Percentiles rank a stretch among this genome's conserved stretches.
These are phyloP conservation scores for Poeciliopsis retropinna DNA, from an alignment of 2,113 vertebrate genomes.

Conservation along the genomic window DNA sequence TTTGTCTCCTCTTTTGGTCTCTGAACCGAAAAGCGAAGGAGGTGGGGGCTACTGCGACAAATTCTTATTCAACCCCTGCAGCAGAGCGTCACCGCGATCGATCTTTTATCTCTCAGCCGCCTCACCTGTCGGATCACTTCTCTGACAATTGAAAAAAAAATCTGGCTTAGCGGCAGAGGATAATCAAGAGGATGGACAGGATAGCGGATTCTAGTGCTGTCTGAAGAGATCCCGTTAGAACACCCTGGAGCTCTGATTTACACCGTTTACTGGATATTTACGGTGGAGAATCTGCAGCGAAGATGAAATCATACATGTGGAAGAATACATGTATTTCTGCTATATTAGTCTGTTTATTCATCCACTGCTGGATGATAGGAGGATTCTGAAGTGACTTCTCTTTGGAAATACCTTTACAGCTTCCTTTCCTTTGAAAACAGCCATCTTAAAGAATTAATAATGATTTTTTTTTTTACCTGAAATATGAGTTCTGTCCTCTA, in stretches of 20 bases:
- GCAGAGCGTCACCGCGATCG: slow-evolving; percentile 54
- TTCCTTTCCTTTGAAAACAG: background rate
- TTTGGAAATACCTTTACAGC: background rate
- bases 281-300: background rate
- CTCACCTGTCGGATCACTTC: slow-evolving; percentile 63
- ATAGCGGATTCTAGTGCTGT: slow-evolving; percentile 31
- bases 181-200: slow-evolving; percentile 57
- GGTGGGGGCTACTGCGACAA: slow-evolving; percentile 58
- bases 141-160: slow-evolving; percentile 38
- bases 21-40: slow-evolving; percentile 14
- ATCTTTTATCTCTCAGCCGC: slow-evolving; percentile 61
- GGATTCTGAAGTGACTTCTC: background rate
- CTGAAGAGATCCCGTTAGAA: slow-evolving; percentile 11
- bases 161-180: slow-evolving; percentile 44
- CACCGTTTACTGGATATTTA: background rate
- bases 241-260: background rate
- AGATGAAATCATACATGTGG: background rate
- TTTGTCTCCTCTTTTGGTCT: slow-evolving; percentile 36
- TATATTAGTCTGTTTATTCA: slow-evolving; percentile 1
- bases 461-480: too few species aligned
- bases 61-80: slow-evolving; percentile 71
- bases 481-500: too few species aligned
- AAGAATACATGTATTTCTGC: background rate
- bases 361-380: slow-evolving; percentile 5
- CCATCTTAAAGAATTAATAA: background rate